Base-by-base conservation (phyloP, 1,140 invertebrate genomes). In the Anoplolepis gracilipes region DNA sequence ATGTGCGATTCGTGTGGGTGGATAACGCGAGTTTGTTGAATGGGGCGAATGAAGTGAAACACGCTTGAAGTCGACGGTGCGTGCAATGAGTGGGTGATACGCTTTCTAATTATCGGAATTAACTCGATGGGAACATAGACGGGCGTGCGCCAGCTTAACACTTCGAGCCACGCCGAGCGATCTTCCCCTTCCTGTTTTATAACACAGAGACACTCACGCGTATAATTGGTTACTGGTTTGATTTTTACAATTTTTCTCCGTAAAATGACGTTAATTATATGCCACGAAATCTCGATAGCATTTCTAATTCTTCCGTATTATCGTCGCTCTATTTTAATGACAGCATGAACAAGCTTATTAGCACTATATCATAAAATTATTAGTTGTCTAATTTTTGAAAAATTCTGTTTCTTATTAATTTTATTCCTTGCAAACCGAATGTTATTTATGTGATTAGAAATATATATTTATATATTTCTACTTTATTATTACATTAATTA, bases 81-180 rank as follows among this genome's bases (percentile, higher is more conserved):
- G 89, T 93, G 92, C 85, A 93, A 92, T 89, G 91, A 92, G 89
- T 92, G 90, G 88, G 92, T 91, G 91, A 92, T 93, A 92, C 90
- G 90, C 89, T 92, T 92, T 92, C 92, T 92, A 93, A 93, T 93
- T 91, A 93, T 93, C 89, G 90, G 87, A 89, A 93, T 92, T 93
- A 90, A 90, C 89, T 87, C 88, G 61, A 87, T 81, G 67, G 85
- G 82, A 87, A 87, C 77, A 73, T 77, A 87, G 79, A 72, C 82
- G 49, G 86, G 55, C 81, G 70, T 75, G 64, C 81, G 69, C 75
- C 75, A 85, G 62, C 53, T 61, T 81, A 62, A 73, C 85, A 69
- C 79, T 49, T 30, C 53, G 19, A 13, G 82, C 62, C 65, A n/a
- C 36, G 11, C 16, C 28, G 33, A 19, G 64, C 57, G 25, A 62